A percentile compares a stretch with the other conserved stretches of the same genome.
Evolutionary conservation across 2,113 vertebrate genomes (phyloP).

Genomic region (Crotalus tigris): DNA sequence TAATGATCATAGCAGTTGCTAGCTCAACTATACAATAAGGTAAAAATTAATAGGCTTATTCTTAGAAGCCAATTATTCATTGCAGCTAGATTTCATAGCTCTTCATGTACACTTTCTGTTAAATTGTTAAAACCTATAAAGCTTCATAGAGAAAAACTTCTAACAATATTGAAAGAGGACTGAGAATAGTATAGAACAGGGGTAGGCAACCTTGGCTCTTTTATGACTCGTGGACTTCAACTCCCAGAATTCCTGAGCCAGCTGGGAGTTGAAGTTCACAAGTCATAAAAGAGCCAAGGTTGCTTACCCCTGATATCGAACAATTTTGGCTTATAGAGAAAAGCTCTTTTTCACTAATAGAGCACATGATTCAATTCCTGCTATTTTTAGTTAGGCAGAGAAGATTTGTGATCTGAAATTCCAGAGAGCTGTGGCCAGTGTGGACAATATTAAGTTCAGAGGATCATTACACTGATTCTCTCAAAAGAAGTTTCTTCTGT

Average conservation of each 20-base stretch:
- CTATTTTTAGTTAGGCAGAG: no score
- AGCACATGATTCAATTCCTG: not conserved
- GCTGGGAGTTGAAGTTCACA: no score
- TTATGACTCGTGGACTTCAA: no score
- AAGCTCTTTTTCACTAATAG: accelerated
- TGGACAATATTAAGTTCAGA: not conserved
- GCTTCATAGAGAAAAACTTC: slow-evolving; percentile 11
- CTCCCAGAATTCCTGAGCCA: no score
- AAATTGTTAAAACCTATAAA: slow-evolving; percentile 26
- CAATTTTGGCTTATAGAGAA: not conserved
- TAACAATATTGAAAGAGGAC: accelerated
- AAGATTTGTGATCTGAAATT: not conserved
- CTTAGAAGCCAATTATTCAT: slow-evolving; percentile 49
- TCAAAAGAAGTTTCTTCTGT: not conserved
- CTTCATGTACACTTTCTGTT: slow-evolving; percentile 21
- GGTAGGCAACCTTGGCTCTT: no score
- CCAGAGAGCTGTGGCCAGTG: not conserved
- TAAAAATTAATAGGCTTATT: slow-evolving; percentile 35
- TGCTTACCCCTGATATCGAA: not conserved
- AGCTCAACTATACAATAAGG: slow-evolving; percentile 22
- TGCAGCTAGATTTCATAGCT: not conserved
- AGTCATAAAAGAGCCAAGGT: no score
- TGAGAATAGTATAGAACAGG: not conserved
- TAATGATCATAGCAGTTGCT: slow-evolving; percentile 32
- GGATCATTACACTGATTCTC: not conserved